Percentiles rank a stretch among this genome's conserved stretches.
Conservation (phyloP, 2,888 invertebrate genomes). For the Caradrina clavipalpis region DNA sequence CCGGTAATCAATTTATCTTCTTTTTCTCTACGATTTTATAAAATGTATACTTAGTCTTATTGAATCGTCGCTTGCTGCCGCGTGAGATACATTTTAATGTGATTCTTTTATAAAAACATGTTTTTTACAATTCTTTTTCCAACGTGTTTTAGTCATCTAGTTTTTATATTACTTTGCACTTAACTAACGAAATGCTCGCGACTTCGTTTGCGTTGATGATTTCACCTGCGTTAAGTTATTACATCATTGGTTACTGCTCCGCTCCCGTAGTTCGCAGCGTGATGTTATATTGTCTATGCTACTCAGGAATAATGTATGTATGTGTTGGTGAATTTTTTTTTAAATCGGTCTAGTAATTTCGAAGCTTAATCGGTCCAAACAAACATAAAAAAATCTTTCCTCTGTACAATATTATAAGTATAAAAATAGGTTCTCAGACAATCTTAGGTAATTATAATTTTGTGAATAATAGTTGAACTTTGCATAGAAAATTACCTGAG, state of each 20-base stretch:
- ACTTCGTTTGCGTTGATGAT: no score
- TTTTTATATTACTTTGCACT: background rate
- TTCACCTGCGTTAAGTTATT: no score
- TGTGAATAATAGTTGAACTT: background rate
- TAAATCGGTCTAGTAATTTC: no score
- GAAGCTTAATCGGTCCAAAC: no score
- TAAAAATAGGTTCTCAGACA: background rate
- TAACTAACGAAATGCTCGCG: no score
- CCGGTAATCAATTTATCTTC: conserved; percentile 33
- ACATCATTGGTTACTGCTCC: no score
- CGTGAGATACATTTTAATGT: conserved; percentile 16
- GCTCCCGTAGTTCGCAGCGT: no score
- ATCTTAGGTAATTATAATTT: background rate
- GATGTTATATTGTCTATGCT: no score
- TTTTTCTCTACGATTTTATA: conserved; percentile 10
- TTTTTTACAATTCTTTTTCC: background rate
- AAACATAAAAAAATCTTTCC: no score
- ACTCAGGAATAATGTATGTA: no score
- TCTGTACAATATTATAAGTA: no score
- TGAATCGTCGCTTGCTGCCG: conserved; percentile 17
- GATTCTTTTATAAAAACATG: background rate
- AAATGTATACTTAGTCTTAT: conserved; percentile 24
- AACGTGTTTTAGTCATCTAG: background rate
- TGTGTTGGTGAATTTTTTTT: no score
- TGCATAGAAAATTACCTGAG: background rate